Evolutionary conservation across 2,888 invertebrate genomes (phyloP).

Genomic region (Drosophila incognita): DNA sequence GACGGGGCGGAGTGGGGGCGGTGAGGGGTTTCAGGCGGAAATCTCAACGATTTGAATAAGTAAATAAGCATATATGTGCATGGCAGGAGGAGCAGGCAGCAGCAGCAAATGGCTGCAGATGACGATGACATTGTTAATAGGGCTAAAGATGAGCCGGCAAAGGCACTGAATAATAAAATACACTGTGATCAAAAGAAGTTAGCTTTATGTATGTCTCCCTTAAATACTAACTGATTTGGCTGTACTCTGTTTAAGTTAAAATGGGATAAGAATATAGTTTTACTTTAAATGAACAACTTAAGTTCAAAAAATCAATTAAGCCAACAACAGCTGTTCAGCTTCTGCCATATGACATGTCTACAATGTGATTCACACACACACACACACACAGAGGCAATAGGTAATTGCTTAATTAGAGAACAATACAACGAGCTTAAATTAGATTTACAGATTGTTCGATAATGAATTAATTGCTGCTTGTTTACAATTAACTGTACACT

Average conservation of each 20-base stretch:
- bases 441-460: constrained; percentile 48
- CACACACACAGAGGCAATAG: background rate
- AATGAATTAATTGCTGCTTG: constrained; percentile 52
- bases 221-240: no score
- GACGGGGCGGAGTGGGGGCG: background rate
- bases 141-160: constrained; percentile 49
- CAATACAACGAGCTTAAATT: constrained; percentile 6
- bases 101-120: constrained; percentile 64
- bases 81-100: constrained; percentile 41
- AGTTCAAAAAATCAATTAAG: constrained; percentile 1
- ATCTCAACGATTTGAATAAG: constrained; percentile 78
- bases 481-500: constrained; percentile 53
- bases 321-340: background rate
- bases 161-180: constrained; percentile 30
- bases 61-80: constrained; percentile 65
- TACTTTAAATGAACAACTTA: background rate
- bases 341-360: background rate
- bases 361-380: background rate
- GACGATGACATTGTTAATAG: constrained; percentile 75
- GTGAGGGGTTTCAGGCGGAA: constrained; percentile 23
- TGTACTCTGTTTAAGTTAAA: no score
- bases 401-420: constrained; percentile 19
- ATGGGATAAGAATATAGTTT: background rate
- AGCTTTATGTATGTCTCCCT: background rate
- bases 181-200: constrained; percentile 12